Evolutionary conservation across 2,113 vertebrate genomes (phyloP).

Genomic region (Podarcis muralis): DNA sequence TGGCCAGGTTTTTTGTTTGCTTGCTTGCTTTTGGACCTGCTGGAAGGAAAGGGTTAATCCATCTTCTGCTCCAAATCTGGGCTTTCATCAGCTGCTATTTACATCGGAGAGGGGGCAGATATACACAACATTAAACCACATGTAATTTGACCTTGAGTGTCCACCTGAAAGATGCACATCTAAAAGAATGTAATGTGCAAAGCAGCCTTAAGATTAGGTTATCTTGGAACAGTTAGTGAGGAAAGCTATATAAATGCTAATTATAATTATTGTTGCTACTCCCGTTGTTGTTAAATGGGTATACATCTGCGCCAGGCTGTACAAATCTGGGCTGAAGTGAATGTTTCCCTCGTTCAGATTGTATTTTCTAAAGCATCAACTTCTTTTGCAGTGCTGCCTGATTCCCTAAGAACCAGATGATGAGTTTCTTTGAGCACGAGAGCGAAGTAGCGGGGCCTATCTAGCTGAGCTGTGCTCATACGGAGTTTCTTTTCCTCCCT

Average conservation of each 20-base stretch:
- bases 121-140: not conserved
- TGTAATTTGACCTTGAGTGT: not conserved
- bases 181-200: not conserved
- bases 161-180: no score
- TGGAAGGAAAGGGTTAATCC: not conserved
- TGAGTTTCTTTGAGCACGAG: constrained; percentile 86
- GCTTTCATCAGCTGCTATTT: not conserved
- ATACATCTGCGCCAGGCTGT: not conserved
- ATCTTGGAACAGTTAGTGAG: not conserved
- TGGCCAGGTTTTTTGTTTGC: not conserved
- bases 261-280: not conserved
- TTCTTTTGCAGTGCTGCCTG: constrained; percentile 76
- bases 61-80: no score
- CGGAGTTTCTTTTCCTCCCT: constrained; percentile 88
- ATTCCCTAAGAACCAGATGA: constrained; percentile 80
- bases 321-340: not conserved
- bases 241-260: not conserved
- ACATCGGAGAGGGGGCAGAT: not conserved
- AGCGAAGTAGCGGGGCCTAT: constrained; percentile 84
- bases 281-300: not conserved
- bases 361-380: constrained; percentile 79
- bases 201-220: not conserved
- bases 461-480: constrained; percentile 91
- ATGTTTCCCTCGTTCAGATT: constrained; percentile 9
- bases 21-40: no score